Conservation (phyloP, 1,140 invertebrate species). For the Diorhabda carinulata region DNA sequence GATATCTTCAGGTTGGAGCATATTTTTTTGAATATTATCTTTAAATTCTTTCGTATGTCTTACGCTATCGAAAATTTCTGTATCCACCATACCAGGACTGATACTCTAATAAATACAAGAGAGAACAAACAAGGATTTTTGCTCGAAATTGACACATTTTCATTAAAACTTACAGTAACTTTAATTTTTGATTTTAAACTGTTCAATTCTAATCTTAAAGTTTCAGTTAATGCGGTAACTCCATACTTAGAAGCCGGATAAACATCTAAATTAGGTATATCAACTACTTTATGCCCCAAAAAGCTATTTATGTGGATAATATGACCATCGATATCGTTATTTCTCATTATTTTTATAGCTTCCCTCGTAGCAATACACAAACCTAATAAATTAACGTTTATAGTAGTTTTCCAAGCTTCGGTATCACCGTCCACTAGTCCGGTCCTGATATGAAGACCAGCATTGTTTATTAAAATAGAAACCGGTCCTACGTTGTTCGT, state of each 20-base stretch:
- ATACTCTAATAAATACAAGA: conserved; percentile 17
- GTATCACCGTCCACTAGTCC: conserved; percentile 33
- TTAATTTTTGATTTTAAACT: conserved; percentile 43
- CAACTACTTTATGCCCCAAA: conserved; percentile 42
- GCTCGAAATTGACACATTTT: background rate
- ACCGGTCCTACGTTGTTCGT: conserved; percentile 59
- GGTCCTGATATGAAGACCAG: conserved; percentile 49
- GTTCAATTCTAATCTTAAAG: conserved; percentile 52
- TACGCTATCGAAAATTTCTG: conserved; percentile 16
- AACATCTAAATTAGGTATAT: conserved; percentile 34
- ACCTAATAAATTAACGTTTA: conserved; percentile 48
- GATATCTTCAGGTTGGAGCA: conserved; percentile 48
- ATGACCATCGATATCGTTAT: conserved; percentile 59
- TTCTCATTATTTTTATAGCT: conserved; percentile 57
- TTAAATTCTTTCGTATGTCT: conserved; percentile 10
- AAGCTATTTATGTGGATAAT: conserved; percentile 61
- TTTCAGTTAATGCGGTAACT: conserved; percentile 53
- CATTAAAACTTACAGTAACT: conserved; percentile 46
- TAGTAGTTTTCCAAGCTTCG: conserved; percentile 7
- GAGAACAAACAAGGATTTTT: background rate
- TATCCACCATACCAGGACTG: conserved; percentile 25
- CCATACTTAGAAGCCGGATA: conserved; percentile 57
- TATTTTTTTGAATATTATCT: background rate
- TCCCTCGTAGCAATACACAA: conserved; percentile 62
- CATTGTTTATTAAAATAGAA: conserved; percentile 71